Evolutionary conservation across 2,888 invertebrate species (phyloP), one percentile per base, ranked within the genome.

Genomic region (Ophion ventricosus): DNA sequence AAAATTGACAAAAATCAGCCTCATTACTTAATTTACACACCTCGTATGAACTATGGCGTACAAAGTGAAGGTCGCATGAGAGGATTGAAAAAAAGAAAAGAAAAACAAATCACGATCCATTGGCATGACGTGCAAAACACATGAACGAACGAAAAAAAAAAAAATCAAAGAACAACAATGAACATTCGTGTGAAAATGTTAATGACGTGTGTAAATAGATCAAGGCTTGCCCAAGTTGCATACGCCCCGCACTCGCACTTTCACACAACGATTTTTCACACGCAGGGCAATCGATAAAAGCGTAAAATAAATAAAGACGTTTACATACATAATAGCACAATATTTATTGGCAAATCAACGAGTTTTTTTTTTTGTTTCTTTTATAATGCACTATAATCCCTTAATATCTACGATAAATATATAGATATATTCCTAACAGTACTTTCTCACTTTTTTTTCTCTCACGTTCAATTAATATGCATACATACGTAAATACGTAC

Each of bases 261-360:
- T 20, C 57, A 67, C 57, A 23, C 57, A 67, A 40, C 23, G 11
- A 23, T 63, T 26, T 25, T 29, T 29, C 72, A 66, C 57, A 89
- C 88, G 89, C 87, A 88, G 91, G 90, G 90, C 89, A 87, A 88
- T 90, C 88, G 87, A 35, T 87, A 83, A 75, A 92, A 92, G 91
- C 91, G 87, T 88, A 90, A 91, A 93, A 92, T 92, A 92, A 93
- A 92, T 91, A 88, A 90, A 93, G 92, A 92, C 92, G 90, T 89
- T 85, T 87, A 90, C 92, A 90, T 92, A 92, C 90, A 89, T 87
- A 92, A 90, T 90, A 91, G 91, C 91, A 92, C 89, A 91, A 92
- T 91, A 90, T 93, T 93, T 93, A 93, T 93, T 93, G 91, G 91
- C 91, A 92, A 91, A 92, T 91, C 87, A 91, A 92, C 88, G 89